Base-by-base conservation (phyloP, 2,888 invertebrate species). In the Callyntrura sp. region DNA sequence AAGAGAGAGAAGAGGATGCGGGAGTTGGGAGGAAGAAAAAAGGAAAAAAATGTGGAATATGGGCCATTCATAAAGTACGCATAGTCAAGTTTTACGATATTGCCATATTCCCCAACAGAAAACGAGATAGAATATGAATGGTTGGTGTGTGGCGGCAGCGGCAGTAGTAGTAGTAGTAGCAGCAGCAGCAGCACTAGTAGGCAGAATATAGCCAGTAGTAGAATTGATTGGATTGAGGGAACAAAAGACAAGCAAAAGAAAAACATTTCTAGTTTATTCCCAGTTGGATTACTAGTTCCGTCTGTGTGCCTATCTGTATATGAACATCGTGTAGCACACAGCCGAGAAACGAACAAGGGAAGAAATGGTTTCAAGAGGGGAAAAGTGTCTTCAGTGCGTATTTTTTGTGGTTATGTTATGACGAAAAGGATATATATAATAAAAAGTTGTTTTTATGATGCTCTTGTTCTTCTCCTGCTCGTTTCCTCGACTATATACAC, bases 381-480 rank as follows among this genome's bases (percentile, higher is more conserved):
- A 79, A 68, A 20, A 60, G 17, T 60, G 60, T 60, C 60, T 60
- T 60, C 20, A 65, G 28, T 65, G 17, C 62, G 28, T 23, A 65
- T 76, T 65, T 65, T 82, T 82, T 45, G 65, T 82, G 82, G 45
- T 65, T 62, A 65, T 62, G 82, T 82, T 62, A 45, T 82, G 51
- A 28, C 55, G 23, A 17, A 23, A 62, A 20, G n/a, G 20, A 79
- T 79, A 57, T 79, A 57, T 79, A 73, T 28, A 73, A 79, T 57
- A 25, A 73, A 43, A 73, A 45, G 9, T n/a, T 57, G 57, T 73
- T 73, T 73, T 43, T 73, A 73, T 20, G 45, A 48, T 43, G 43
- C 45, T 17, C 35, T 35, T 35, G 23, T 73, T 73, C 45, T 73
- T 43, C 17, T 14, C 62, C 17, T 73, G 43, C 17, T 14, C 62